phyloP scores from a whole-genome alignment of 1,140 invertebrate genomes.

The Bombus ignitus region DNA sequence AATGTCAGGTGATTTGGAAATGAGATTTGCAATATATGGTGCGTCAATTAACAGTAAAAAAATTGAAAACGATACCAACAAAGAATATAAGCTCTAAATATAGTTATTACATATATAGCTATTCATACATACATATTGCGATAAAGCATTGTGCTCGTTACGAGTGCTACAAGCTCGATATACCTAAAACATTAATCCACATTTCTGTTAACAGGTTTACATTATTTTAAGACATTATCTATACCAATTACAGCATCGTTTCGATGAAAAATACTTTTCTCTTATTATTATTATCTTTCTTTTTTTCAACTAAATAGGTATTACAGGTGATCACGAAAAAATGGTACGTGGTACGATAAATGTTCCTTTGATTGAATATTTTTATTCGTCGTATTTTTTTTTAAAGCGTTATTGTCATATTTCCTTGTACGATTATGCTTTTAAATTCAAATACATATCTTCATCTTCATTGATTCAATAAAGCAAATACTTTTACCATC shows the following conservation, averaged over 20 bases:
- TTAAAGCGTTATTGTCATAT: conserved; percentile 60
- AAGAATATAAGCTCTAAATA: conserved; percentile 58
- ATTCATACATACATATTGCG: conserved; percentile 61
- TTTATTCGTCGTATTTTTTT: conserved; percentile 35
- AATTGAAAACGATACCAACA: conserved; percentile 48
- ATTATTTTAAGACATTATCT: conserved; percentile 22
- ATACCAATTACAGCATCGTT: conserved; percentile 36
- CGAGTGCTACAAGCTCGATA: conserved; percentile 48
- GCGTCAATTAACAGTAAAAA: conserved; percentile 53
- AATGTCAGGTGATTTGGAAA: conserved; percentile 53
- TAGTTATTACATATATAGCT: conserved; percentile 55
- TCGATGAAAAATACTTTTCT: conserved; percentile 26
- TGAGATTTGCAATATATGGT: conserved; percentile 48
- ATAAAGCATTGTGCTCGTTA: conserved; percentile 62
- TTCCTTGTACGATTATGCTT: conserved; percentile 44
- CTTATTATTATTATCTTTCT: background rate
- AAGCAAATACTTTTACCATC: conserved; percentile 39
- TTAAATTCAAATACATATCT: conserved; percentile 36
- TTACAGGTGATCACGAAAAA: conserved; percentile 46
- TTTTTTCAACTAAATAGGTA: conserved; percentile 22
- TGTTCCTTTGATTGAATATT: conserved; percentile 21
- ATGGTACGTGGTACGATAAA: conserved; percentile 46
- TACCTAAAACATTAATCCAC: conserved; percentile 44
- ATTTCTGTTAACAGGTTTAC: conserved; percentile 40
- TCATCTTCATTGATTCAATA: conserved; percentile 40